Conservation (phyloP, 2,113 vertebrate species). For the Psammodynastes pulverulentus region DNA sequence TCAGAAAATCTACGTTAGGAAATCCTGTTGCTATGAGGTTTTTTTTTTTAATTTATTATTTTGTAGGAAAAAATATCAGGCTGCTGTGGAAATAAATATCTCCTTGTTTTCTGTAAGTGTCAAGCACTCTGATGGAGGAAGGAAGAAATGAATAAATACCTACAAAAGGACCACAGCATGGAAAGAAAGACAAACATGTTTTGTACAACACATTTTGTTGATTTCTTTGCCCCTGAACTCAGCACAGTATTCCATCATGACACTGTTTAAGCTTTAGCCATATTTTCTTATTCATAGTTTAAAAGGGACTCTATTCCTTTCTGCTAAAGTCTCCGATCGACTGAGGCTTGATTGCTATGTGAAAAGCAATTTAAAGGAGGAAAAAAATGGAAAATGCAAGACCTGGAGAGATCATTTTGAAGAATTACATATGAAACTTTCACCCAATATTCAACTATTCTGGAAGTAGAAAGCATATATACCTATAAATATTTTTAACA, state of each 20-base stretch:
- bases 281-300: accelerated
- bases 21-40: neutral
- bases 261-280: neutral
- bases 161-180: neutral
- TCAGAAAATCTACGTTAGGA: neutral
- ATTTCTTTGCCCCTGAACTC: neutral
- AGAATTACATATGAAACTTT: neutral
- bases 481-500: neutral
- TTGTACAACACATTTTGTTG: neutral
- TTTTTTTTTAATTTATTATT: neutral
- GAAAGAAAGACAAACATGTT: neutral
- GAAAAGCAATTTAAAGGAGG: slow-evolving; percentile 7
- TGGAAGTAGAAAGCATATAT: neutral
- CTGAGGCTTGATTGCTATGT: neutral
- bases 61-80: neutral
- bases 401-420: neutral
- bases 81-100: neutral
- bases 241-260: accelerated
- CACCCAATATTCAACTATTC: neutral
- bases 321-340: neutral
- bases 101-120: neutral
- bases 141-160: neutral
- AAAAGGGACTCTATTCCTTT: neutral
- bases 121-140: neutral
- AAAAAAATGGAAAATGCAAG: slow-evolving; percentile 34